These are phyloP conservation scores for Cheilosia grossa DNA, from an alignment of 2,888 invertebrate genomes.

Conservation along the genomic window DNA sequence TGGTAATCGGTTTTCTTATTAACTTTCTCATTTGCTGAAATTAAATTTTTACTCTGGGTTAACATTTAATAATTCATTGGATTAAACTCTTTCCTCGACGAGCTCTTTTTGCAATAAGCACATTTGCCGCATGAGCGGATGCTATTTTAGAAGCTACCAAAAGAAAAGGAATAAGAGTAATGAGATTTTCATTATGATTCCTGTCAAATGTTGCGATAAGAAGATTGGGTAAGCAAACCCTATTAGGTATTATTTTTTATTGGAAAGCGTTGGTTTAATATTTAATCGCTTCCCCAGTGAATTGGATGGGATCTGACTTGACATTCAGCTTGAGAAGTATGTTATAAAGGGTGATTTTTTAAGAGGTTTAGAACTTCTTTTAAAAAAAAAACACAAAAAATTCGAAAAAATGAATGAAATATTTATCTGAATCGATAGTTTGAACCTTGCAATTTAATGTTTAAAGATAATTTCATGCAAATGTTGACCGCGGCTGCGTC, in stretches of 20 bases:
- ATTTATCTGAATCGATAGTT: too few species aligned
- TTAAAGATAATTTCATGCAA: too few species aligned
- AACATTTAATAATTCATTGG: conserved; percentile 11
- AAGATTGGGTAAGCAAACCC: background rate
- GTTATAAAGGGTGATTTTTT: too few species aligned
- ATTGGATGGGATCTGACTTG: too few species aligned
- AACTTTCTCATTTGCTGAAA: background rate
- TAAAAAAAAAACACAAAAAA: too few species aligned
- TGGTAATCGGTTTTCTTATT: background rate
- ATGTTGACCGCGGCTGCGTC: too few species aligned
- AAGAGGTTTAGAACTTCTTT: too few species aligned
- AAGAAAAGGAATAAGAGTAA: background rate
- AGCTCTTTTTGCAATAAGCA: conserved; percentile 10
- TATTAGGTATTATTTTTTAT: background rate
- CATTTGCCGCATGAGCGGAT: conserved; percentile 9
- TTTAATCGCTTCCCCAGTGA: too few species aligned
- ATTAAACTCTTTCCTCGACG: background rate
- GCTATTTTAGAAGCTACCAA: background rate
- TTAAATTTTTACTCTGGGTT: conserved; percentile 17
- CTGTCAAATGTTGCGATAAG: background rate
- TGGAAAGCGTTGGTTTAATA: too few species aligned
- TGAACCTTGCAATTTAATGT: too few species aligned
- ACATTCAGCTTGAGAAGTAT: too few species aligned
- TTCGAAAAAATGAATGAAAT: too few species aligned
- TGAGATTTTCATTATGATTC: background rate